Percentiles rank a stretch among this genome's conserved stretches.
Conservation (phyloP, 2,113 vertebrate genomes). For the Charadrius vociferus region DNA sequence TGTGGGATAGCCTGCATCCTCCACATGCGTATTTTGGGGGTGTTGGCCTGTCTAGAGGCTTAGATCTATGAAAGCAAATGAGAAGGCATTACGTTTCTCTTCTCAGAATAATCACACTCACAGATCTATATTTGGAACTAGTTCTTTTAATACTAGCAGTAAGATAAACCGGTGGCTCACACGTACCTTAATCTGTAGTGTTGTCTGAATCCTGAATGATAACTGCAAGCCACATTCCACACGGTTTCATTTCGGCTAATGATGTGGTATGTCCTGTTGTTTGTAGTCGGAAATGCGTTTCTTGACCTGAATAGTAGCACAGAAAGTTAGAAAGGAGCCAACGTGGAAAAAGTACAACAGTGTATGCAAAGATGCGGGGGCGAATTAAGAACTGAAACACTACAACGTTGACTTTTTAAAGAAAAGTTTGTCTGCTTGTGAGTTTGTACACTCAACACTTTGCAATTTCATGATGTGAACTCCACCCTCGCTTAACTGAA, state of each 20-base stretch:
- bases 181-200: background rate
- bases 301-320: background rate
- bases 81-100: constrained; percentile 38
- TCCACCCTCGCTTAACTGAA: constrained; percentile 17
- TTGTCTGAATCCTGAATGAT: constrained; percentile 25
- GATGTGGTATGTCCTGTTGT: constrained; percentile 18
- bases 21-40: background rate
- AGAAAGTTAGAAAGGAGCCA: background rate
- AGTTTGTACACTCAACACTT: background rate
- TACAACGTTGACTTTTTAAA: accelerated
- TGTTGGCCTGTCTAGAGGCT: constrained; percentile 28
- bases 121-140: constrained; percentile 37
- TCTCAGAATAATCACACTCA: constrained; percentile 32
- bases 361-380: background rate
- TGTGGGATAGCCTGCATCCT: constrained; percentile 13
- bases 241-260: background rate
- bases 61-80: constrained; percentile 32
- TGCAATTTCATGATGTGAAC: background rate
- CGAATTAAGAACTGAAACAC: background rate
- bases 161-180: constrained; percentile 35
- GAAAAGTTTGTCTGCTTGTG: background rate
- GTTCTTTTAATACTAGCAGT: constrained; percentile 35
- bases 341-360: background rate
- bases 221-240: constrained; percentile 1
- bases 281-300: background rate